Evolutionary conservation across 2,113 vertebrate species (phyloP).

Genomic region (Stercorarius parasiticus): DNA sequence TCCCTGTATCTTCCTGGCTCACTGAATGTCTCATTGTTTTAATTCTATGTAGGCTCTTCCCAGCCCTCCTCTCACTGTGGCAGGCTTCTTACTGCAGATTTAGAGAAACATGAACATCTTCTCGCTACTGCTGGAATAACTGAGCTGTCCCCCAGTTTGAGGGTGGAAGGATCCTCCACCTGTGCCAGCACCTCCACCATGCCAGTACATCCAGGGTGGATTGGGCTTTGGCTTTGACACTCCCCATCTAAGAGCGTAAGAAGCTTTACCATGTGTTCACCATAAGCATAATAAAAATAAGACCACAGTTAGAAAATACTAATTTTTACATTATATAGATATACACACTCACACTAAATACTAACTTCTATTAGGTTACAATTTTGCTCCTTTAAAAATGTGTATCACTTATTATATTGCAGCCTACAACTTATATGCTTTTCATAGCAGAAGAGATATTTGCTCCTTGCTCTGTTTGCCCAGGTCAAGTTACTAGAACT

Average conservation of each 20-base stretch:
- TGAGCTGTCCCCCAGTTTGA: background rate
- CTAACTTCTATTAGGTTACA: background rate
- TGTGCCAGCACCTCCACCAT: background rate
- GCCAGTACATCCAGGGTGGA: background rate
- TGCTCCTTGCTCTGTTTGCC: background rate
- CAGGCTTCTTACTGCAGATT: background rate
- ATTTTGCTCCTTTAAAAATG: background rate
- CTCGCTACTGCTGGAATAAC: background rate
- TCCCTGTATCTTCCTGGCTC: background rate
- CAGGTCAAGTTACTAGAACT: background rate
- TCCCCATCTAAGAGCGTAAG: background rate
- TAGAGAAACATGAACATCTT: background rate
- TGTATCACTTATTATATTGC: background rate
- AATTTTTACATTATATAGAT: background rate
- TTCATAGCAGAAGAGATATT: background rate
- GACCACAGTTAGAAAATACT: background rate
- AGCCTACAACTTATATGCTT: background rate
- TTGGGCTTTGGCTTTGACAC: background rate
- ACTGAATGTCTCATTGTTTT: background rate
- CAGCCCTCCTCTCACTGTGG: background rate
- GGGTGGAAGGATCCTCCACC: background rate
- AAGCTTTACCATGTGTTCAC: background rate
- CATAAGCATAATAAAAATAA: background rate
- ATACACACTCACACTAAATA: background rate
- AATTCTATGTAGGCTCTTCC: background rate